Evolutionary conservation across 2,888 invertebrate genomes (phyloP).

Genomic region (Acronicta aceris): DNA sequence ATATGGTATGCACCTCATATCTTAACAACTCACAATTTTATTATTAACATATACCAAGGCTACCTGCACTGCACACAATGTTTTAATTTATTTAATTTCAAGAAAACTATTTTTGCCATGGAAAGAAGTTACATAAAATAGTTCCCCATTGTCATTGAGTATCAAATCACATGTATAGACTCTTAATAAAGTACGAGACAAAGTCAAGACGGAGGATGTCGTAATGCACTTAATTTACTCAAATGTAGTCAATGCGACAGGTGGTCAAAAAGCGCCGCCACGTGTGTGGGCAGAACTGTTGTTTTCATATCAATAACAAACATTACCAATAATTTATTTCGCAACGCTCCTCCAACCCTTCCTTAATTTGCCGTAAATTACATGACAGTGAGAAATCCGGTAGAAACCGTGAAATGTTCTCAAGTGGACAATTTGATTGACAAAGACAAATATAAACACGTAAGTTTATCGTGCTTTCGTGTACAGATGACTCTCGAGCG

Average conservation of each 20-base stretch:
- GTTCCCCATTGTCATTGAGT: neutral
- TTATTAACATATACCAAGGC: conserved; percentile 43
- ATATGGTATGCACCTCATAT: conserved; percentile 18
- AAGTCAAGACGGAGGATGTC: conserved; percentile 35
- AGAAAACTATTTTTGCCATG: neutral
- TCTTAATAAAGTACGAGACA: conserved; percentile 23
- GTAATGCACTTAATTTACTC: conserved; percentile 44
- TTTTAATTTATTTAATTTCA: conserved; percentile 13
- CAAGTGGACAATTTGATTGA: conserved; percentile 47
- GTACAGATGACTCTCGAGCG: conserved; percentile 61
- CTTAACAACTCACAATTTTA: conserved; percentile 8
- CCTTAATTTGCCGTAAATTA: neutral
- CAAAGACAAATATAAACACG: conserved; percentile 59
- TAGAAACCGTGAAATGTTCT: conserved; percentile 22
- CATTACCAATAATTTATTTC: conserved; percentile 23
- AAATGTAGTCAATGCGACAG: conserved; percentile 56
- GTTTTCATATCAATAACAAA: conserved; percentile 32
- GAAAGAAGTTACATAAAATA: neutral
- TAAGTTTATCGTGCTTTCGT: conserved; percentile 54
- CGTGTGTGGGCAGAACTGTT: conserved; percentile 55
- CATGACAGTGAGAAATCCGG: conserved; percentile 5
- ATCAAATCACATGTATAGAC: neutral
- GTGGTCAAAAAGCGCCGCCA: conserved; percentile 53
- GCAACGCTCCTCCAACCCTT: neutral
- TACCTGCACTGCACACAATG: conserved; percentile 21